Conservation (phyloP, 2,797 vertebrate species). For the Gambelia wislizenii region DNA sequence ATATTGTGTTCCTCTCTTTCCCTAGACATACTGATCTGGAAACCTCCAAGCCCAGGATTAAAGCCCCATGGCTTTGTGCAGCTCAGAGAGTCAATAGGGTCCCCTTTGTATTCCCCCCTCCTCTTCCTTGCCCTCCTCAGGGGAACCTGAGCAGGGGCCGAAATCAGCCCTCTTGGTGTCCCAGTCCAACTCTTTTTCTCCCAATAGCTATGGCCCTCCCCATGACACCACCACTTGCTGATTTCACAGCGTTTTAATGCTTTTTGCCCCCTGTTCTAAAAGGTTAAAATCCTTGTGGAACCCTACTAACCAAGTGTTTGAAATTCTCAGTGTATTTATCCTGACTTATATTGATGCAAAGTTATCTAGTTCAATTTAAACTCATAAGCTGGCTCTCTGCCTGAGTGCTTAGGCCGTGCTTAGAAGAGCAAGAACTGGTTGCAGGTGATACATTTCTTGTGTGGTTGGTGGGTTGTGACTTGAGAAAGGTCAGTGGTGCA, state of each 20-base stretch:
- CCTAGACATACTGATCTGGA: too few species aligned
- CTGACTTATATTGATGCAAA: too few species aligned
- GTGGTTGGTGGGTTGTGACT: neutral
- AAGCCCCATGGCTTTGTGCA: neutral
- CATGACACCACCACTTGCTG: too few species aligned
- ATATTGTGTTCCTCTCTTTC: neutral
- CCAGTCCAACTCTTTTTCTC: neutral
- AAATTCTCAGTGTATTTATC: too few species aligned
- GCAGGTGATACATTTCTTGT: neutral
- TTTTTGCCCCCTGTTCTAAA: too few species aligned
- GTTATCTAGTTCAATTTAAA: too few species aligned
- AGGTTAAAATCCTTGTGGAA: too few species aligned
- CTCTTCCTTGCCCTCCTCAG: neutral
- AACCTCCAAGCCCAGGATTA: neutral
- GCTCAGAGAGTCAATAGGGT: neutral
- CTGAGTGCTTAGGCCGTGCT: too few species aligned
- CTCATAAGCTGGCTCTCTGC: too few species aligned
- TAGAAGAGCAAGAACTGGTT: neutral
- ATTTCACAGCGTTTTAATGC: too few species aligned
- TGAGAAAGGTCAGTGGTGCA: neutral
- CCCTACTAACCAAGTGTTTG: too few species aligned
- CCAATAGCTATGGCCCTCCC: too few species aligned
- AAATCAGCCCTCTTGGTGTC: neutral
- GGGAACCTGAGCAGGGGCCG: neutral
- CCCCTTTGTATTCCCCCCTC: neutral